These are phyloP conservation scores for Octodon degus DNA, from an alignment of 2,113 vertebrate genomes.

Conservation along the genomic window DNA sequence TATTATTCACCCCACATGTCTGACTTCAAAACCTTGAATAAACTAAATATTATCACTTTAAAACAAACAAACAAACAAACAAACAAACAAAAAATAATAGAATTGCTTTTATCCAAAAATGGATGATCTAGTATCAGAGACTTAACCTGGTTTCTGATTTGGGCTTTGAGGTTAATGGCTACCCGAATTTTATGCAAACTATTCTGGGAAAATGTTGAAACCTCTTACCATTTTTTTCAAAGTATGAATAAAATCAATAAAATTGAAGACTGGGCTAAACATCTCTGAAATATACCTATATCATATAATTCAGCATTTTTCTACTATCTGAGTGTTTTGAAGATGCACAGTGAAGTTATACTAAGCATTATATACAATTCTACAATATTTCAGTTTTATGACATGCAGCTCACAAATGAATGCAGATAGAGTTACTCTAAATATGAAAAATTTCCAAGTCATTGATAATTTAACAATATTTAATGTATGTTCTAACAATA, in stretches of 20 bases:
- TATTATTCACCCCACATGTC: neutral
- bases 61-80: neutral
- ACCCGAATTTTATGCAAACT: neutral
- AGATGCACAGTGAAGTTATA: neutral
- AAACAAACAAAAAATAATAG: neutral
- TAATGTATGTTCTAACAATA: neutral
- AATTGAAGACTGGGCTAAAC: neutral
- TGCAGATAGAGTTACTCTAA: neutral
- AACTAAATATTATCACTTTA: neutral
- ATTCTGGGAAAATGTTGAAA: slow-evolving; percentile 1
- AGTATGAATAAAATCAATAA: neutral
- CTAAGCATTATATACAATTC: neutral
- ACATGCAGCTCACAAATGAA: slow-evolving; percentile 14
- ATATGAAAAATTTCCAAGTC: slow-evolving; percentile 11
- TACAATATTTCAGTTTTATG: neutral
- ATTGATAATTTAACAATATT: slow-evolving; percentile 29
- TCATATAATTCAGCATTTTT: neutral
- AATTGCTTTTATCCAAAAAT: neutral
- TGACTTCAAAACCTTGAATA: slow-evolving; percentile 28
- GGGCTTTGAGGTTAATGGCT: neutral
- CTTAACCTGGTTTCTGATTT: neutral
- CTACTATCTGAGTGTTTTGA: neutral
- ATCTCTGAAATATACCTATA: neutral
- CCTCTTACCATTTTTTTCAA: neutral
- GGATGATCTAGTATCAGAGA: neutral